Conservation (phyloP, 1,140 invertebrate genomes). For the Aplysia californica region DNA sequence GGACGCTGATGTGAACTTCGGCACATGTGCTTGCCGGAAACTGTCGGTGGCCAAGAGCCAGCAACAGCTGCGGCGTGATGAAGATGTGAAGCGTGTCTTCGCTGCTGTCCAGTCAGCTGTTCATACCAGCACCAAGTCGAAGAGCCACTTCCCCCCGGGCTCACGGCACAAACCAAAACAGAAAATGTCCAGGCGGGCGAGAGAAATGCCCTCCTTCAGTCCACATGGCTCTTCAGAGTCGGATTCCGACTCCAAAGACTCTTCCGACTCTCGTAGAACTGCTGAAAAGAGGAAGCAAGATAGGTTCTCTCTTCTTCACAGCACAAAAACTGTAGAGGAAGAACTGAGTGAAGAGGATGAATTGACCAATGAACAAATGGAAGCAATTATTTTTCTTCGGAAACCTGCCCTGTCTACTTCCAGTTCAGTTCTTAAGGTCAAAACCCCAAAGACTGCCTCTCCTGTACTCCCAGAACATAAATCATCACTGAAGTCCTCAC, state of each 20-base stretch:
- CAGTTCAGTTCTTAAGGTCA: background rate
- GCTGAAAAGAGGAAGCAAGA: too few species aligned
- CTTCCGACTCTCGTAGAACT: background rate
- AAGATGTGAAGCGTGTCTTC: background rate
- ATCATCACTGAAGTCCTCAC: background rate
- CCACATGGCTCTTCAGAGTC: slow-evolving; percentile 27
- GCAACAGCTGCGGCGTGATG: background rate
- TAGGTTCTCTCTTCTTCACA: background rate
- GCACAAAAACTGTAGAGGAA: slow-evolving; percentile 28
- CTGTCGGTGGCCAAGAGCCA: slow-evolving; percentile 2
- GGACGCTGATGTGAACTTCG: slow-evolving; percentile 14
- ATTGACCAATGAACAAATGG: slow-evolving; percentile 25
- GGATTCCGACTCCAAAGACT: background rate
- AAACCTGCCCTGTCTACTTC: background rate
- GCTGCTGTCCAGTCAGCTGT: slow-evolving; percentile 1
- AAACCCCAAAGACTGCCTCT: background rate
- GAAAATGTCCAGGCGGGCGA: slow-evolving; percentile 2
- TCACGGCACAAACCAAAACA: slow-evolving; percentile 14
- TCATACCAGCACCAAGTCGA: background rate
- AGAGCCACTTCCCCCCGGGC: background rate
- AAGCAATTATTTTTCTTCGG: slow-evolving; percentile 24
- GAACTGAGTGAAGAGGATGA: slow-evolving; percentile 27
- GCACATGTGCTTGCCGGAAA: slow-evolving; percentile 11
- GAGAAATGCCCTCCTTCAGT: slow-evolving; percentile 18
- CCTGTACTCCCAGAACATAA: background rate